Conservation (phyloP, 1,140 invertebrate genomes). For the Carposina sasakii region DNA sequence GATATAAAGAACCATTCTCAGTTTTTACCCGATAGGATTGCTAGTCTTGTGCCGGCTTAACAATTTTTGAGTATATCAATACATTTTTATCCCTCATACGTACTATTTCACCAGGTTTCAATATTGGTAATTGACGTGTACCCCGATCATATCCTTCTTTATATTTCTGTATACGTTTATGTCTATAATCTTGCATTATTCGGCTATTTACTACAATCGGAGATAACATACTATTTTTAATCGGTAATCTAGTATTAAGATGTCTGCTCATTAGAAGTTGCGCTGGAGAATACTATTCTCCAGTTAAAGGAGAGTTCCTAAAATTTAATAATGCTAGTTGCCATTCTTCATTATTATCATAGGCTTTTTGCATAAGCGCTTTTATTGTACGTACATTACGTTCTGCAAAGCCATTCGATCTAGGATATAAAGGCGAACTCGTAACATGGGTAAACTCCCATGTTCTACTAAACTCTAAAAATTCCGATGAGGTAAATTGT, state of each 20-base stretch:
- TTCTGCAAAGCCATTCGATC: constrained; percentile 33
- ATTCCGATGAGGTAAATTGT: constrained; percentile 27
- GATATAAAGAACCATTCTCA: constrained; percentile 9
- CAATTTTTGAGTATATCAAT: constrained; percentile 8
- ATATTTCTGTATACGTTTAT: constrained; percentile 4
- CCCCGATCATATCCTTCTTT: constrained; percentile 17
- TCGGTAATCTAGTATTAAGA: constrained; percentile 16
- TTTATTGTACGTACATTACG: constrained; percentile 27
- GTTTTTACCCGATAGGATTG: constrained; percentile 16
- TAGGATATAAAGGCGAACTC: constrained; percentile 28
- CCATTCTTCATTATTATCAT: constrained; percentile 26
- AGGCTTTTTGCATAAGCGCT: constrained; percentile 27
- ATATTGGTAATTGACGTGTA: neutral
- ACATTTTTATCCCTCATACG: constrained; percentile 6
- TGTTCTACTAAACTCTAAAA: constrained; percentile 22
- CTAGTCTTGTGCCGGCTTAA: neutral
- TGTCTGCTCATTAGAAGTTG: constrained; percentile 21
- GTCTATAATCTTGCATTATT: constrained; percentile 1
- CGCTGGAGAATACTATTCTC: constrained; percentile 19
- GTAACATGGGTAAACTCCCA: constrained; percentile 31
- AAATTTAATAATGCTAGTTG: constrained; percentile 32
- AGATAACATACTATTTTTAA: constrained; percentile 1
- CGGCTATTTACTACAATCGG: constrained; percentile 3
- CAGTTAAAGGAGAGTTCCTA: constrained; percentile 21
- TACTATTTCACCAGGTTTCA: constrained; percentile 10